These are phyloP conservation scores for Vollenhovia emeryi DNA, from an alignment of 1,140 invertebrate species.

Conservation along the genomic window DNA sequence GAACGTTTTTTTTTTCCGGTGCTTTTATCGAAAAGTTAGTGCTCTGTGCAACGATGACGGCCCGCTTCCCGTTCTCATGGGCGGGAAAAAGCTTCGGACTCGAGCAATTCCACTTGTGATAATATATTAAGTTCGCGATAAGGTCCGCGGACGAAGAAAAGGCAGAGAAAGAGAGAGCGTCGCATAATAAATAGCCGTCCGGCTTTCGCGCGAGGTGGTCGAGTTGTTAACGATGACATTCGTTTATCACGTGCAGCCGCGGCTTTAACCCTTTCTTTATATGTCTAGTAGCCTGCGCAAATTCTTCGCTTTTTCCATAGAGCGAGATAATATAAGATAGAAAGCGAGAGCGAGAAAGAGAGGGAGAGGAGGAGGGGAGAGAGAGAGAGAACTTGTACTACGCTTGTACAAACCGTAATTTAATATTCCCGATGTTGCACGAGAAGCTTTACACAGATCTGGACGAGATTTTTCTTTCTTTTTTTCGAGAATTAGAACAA, in stretches of 20 bases:
- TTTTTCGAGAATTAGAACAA: slow-evolving; percentile 9
- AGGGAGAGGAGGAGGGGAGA: not conserved
- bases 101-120: slow-evolving; percentile 11
- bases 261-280: slow-evolving; percentile 45
- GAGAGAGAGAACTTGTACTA: slow-evolving; percentile 11
- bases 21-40: slow-evolving; percentile 49
- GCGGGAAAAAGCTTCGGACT: not conserved
- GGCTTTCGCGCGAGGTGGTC: not conserved
- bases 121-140: slow-evolving; percentile 56
- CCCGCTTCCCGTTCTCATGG: not conserved
- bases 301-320: slow-evolving; percentile 15
- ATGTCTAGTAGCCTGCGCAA: slow-evolving; percentile 9
- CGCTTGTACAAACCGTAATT: slow-evolving; percentile 32
- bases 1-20: not conserved
- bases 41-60: slow-evolving; percentile 11
- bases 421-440: slow-evolving; percentile 19
- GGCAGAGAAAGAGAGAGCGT: not conserved
- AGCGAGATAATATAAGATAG: not conserved
- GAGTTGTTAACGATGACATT: slow-evolving; percentile 48
- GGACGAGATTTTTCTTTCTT: not conserved
- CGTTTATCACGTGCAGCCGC: slow-evolving; percentile 43
- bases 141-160: not conserved
- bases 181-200: slow-evolving; percentile 45
- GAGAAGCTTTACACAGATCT: not conserved
- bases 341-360: not conserved